Conservation (phyloP, 1,140 invertebrate genomes). For the Cecropterus lyciades region DNA sequence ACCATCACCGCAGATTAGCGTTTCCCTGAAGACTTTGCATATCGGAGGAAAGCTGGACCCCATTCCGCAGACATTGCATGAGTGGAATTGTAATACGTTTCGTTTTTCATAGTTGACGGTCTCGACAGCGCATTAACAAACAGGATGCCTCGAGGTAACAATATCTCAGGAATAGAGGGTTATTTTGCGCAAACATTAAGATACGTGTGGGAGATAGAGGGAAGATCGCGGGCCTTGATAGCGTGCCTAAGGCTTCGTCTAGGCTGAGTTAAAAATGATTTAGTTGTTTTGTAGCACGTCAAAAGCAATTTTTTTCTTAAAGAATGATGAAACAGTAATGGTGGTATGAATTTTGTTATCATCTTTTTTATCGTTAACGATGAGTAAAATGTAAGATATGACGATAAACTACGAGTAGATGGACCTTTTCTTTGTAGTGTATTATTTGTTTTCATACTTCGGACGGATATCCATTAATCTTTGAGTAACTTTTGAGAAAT, state of each 20-base stretch:
- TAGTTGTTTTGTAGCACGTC: slow-evolving; percentile 15
- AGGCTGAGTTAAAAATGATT: slow-evolving; percentile 27
- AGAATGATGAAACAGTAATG: too few relatives aligned
- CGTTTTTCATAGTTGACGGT: slow-evolving; percentile 57
- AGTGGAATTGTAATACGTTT: slow-evolving; percentile 52
- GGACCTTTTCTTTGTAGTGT: too few relatives aligned
- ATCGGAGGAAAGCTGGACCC: slow-evolving; percentile 51
- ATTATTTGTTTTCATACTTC: too few relatives aligned
- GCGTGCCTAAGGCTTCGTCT: slow-evolving; percentile 11
- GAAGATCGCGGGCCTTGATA: slow-evolving; percentile 22
- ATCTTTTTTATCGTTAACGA: too few relatives aligned
- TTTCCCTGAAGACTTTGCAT: slow-evolving; percentile 59
- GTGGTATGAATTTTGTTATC: too few relatives aligned
- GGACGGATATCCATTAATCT: too few relatives aligned
- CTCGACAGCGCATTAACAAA: slow-evolving; percentile 50
- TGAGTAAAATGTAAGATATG: too few relatives aligned
- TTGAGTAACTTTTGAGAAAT: too few relatives aligned
- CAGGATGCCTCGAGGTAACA: slow-evolving; percentile 40
- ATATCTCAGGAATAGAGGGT: slow-evolving; percentile 23
- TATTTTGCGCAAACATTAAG: slow-evolving; percentile 35
- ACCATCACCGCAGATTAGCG: slow-evolving; percentile 43
- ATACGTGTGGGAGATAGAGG: slow-evolving; percentile 29
- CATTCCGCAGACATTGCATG: slow-evolving; percentile 50
- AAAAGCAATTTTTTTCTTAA: background rate
- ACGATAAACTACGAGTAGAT: too few relatives aligned